Base-by-base conservation (phyloP, 2,888 invertebrate species). In the Oeneis ivallda region DNA sequence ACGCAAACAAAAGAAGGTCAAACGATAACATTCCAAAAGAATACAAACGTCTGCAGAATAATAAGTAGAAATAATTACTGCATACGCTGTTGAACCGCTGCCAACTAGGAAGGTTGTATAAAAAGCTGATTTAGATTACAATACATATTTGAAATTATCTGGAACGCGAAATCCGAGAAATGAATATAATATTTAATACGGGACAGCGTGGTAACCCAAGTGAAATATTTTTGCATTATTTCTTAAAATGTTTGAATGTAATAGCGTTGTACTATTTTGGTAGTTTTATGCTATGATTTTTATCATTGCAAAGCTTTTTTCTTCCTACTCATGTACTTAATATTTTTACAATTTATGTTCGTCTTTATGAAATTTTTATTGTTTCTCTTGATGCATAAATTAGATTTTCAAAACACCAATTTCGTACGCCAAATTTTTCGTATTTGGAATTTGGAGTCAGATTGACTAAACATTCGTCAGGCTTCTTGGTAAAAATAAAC, bases 31-130 rank as follows among this genome's bases (percentile, higher is more conserved):
- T 54, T 57, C 64, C 62, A 32, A 67, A 60, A 62, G 19, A 66
- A 59, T 53, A 67, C 53, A 17, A 58, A 65, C 58, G 63, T 58
- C 32, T 54, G 54, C 8, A 59, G 65, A 67, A 70, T 65, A 61
- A 68, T 63, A 58, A 66, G 57, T 66, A 63, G 65, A 50, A 66
- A 64, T 63, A 67, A 67, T 68, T 68, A 56, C 62, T 66, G 62
- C 64, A 62, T 62, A 62, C 62, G 58, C 54, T 34, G 64, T 64
- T 69, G 62, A 65, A 65, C 41, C 57, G 11, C 13, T 32, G 65
- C 65, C 65, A 65, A 54, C 60, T 60, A 59, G 59, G 64, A 53
- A 64, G 64, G 47, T 39, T 32, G 41, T 49, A 54, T 60, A 56
- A 60, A 59, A 65, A 39, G 52, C 50, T 65, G 60, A 60, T 65